These are phyloP conservation scores for Pherbina coryleti DNA, from an alignment of 2,888 invertebrate genomes.

Conservation along the genomic window DNA sequence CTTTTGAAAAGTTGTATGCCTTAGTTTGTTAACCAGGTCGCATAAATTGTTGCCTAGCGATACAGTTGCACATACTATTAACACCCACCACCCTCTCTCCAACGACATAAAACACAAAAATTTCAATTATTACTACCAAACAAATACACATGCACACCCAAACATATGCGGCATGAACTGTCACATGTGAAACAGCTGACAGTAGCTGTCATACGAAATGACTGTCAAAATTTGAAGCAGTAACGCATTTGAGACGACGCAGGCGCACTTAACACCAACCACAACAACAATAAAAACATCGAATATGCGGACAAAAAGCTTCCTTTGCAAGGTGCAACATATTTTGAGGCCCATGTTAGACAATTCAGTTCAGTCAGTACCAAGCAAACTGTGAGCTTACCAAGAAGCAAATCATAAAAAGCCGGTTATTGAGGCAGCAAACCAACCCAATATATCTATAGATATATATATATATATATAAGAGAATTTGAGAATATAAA, in stretches of 20 bases:
- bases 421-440: slow-evolving; percentile 47
- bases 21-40: too few relatives aligned
- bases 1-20: too few relatives aligned
- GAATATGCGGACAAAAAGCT: slow-evolving; percentile 40
- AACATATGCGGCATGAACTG: not conserved
- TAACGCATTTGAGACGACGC: slow-evolving; percentile 4
- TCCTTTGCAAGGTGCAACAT: slow-evolving; percentile 45
- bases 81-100: too few relatives aligned
- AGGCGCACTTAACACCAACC: slow-evolving; percentile 21
- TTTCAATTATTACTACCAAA: not conserved
- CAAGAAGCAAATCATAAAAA: slow-evolving; percentile 48
- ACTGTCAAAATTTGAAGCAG: slow-evolving; percentile 42
- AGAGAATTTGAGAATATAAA: slow-evolving; percentile 36
- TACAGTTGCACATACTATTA: too few relatives aligned
- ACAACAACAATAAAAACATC: slow-evolving; percentile 12
- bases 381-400: slow-evolving; percentile 57
- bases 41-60: too few relatives aligned
- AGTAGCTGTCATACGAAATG: slow-evolving; percentile 42
- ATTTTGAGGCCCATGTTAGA: not conserved
- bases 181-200: slow-evolving; percentile 41
- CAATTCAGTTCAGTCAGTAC: slow-evolving; percentile 50
- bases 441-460: slow-evolving; percentile 36
- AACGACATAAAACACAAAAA: too few relatives aligned
- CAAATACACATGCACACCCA: not conserved
- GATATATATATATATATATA: slow-evolving; percentile 35